Conservation (phyloP, 2,113 vertebrate species). For the Martes martes region DNA sequence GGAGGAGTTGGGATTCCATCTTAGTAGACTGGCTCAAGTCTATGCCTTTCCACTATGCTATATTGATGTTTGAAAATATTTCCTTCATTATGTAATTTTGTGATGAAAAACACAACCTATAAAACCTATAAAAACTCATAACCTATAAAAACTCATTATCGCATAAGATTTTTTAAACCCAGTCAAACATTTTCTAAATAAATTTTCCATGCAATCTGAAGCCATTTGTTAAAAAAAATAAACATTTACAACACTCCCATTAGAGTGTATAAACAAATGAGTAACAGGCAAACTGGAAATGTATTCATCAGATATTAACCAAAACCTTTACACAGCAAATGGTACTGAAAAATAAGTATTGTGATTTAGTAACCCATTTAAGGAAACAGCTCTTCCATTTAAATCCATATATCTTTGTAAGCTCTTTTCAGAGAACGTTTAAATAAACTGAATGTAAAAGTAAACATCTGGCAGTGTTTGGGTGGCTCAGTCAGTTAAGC, state of each 20-base stretch:
- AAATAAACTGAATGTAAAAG: constrained; percentile 10
- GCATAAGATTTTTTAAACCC: background rate
- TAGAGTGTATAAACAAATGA: background rate
- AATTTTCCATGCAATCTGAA: background rate
- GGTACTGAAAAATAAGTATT: background rate
- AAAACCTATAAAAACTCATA: background rate
- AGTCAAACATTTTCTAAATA: constrained; percentile 16
- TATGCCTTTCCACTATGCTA: background rate
- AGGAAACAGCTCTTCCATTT: background rate
- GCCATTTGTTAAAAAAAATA: background rate
- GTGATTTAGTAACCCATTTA: background rate
- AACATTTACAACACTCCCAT: background rate
- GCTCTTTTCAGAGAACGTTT: background rate
- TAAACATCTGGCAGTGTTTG: background rate
- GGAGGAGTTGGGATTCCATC: background rate
- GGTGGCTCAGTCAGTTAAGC: background rate
- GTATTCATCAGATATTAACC: background rate
- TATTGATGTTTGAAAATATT: background rate
- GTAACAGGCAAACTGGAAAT: constrained; percentile 7
- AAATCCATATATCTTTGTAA: background rate
- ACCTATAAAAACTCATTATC: background rate
- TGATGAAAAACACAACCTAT: background rate
- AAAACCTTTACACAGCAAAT: background rate
- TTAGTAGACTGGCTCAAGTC: background rate
- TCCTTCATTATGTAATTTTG: background rate